phyloP scores from a whole-genome alignment of 2,113 vertebrate genomes.

The Holacanthus passer region DNA sequence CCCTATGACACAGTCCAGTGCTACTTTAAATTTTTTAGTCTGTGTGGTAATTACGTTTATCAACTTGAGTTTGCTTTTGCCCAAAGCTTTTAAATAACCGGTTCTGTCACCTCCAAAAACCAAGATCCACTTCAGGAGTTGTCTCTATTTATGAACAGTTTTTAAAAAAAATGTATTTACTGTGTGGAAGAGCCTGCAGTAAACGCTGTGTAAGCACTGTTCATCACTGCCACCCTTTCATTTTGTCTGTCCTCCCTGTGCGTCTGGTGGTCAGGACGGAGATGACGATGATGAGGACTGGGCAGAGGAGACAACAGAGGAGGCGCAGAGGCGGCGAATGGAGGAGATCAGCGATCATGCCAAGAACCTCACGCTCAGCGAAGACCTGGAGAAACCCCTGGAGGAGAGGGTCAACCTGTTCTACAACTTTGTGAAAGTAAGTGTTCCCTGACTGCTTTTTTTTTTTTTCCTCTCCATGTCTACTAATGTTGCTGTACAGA shows the following conservation, averaged over 20 bases:
- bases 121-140: not conserved
- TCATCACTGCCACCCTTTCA: not conserved
- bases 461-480: no score
- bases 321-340: constrained; percentile 95
- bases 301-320: constrained; percentile 98
- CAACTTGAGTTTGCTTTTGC: not conserved
- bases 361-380: constrained; percentile 95
- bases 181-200: not conserved
- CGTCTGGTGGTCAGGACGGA: constrained; percentile 83
- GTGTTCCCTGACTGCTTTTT: not conserved
- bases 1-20: not conserved
- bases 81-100: not conserved
- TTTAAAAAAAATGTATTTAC: no score
- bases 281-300: constrained; percentile 96
- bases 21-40: not conserved
- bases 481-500: not conserved
- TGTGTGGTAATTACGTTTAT: not conserved
- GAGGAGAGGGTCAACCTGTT: constrained; percentile 96
- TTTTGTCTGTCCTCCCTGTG: not conserved
- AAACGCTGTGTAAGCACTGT: no score
- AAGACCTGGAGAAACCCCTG: constrained; percentile 93
- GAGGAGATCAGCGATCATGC: constrained; percentile 98
- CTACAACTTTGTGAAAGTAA: constrained; percentile 97
- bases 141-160: no score
- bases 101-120: not conserved